phyloP scores from a whole-genome alignment of 2,888 invertebrate genomes.

The Mimas tiliae region DNA sequence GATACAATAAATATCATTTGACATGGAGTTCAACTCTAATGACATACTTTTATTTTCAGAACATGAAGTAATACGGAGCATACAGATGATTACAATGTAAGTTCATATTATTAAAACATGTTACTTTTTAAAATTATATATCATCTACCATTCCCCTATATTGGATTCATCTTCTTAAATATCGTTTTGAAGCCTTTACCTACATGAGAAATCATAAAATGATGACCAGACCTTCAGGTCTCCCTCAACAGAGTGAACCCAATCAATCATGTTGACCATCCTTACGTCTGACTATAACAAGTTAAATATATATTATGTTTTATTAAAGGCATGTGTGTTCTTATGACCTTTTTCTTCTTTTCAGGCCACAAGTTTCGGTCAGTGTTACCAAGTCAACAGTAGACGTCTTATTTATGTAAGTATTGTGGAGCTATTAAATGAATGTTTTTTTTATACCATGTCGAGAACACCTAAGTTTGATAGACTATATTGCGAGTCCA shows the following conservation, averaged over 20 bases:
- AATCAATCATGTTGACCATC: conserved; percentile 47
- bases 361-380: not conserved
- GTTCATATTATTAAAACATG: not conserved
- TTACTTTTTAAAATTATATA: too few species aligned
- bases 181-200: too few species aligned
- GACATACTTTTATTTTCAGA: not conserved
- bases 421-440: not conserved
- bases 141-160: too few species aligned
- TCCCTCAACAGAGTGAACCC: conserved; percentile 72
- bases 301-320: not conserved
- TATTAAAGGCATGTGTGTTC: not conserved
- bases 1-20: not conserved
- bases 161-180: too few species aligned
- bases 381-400: not conserved
- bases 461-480: too few species aligned
- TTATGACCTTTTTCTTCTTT: not conserved
- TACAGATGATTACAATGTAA: not conserved
- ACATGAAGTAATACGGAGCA: not conserved
- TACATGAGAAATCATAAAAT: conserved; percentile 17
- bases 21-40: not conserved
- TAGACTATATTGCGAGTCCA: too few species aligned
- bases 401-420: not conserved
- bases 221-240: conserved; percentile 34
- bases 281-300: not conserved
- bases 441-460: too few species aligned